These are phyloP conservation scores for Eleginops maclovinus DNA, from an alignment of 2,113 vertebrate species.

Conservation along the genomic window DNA sequence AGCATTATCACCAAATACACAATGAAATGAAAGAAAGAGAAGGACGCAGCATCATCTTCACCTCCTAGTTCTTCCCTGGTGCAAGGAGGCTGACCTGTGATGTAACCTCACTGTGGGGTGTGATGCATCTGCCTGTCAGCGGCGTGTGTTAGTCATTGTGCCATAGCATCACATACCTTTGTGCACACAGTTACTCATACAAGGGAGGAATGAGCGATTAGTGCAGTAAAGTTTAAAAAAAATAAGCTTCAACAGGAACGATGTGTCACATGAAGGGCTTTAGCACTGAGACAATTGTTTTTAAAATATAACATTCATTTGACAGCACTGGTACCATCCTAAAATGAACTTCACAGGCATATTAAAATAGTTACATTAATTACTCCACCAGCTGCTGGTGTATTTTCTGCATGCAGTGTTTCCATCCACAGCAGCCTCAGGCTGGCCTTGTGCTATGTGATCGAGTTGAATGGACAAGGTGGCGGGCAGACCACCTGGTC, in stretches of 20 bases:
- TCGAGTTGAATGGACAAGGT: constrained; percentile 54
- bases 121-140: constrained; percentile 30
- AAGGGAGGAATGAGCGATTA: constrained; percentile 4
- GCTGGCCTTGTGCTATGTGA: constrained; percentile 12
- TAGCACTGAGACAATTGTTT: constrained; percentile 24
- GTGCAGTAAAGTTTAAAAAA: background rate
- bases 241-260: background rate
- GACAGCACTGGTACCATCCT: constrained; percentile 36
- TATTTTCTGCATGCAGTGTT: constrained; percentile 28
- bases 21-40: background rate
- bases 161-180: constrained; percentile 10
- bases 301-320: constrained; percentile 40
- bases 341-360: constrained; percentile 37
- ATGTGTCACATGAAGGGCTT: constrained; percentile 23
- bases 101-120: constrained; percentile 16
- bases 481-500: constrained; percentile 73
- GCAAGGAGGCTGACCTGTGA: constrained; percentile 44
- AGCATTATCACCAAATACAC: background rate
- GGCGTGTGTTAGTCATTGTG: constrained; percentile 36
- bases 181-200: constrained; percentile 5
- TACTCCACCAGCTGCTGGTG: constrained; percentile 54
- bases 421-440: constrained; percentile 38
- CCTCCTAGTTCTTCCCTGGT: constrained; percentile 5
- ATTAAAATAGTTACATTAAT: constrained; percentile 59
- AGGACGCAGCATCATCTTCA: constrained; percentile 2